Evolutionary conservation across 2,888 invertebrate genomes (phyloP), one percentile per base, ranked within the genome.

Genomic region (Laothoe populi): DNA sequence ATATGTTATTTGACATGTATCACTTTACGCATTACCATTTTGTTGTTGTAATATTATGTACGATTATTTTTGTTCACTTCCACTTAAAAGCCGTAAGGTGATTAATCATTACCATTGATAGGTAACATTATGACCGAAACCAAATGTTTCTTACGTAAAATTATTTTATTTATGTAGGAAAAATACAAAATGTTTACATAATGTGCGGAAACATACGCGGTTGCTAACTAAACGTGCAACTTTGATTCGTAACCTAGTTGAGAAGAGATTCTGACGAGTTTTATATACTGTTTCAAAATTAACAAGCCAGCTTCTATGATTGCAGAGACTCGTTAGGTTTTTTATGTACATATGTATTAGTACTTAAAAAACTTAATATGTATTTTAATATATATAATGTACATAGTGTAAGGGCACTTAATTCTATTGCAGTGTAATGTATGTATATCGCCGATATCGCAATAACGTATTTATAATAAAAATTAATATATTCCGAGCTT

Each of bases 1-100:
- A 61, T 57, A 62, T 69, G 70, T 73, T 70, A 73, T 67, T 70
- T 66, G 73, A 70, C 67, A 60, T n/a, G 68, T 63, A 63, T 70
- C 70, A 63, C 57, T 71, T 63, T 24, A 53, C 70, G 48, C 64
- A 44, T 63, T 42, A 53, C 38, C 49, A 57, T 62, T 65, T 46
- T 74, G 67, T 68, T 70, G 66, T 63, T 48, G 53, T 42, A 65
- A 64, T 72, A 65, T 62, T 67, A 64, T 70, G 61, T 69, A 67
- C 66, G 72, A 65, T 71, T 68, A 68, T 59, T 63, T 53, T 66
- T 64, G 63, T 67, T 67, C 61, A 65, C 58, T 45, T 60, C 59
- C 23, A 64, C 59, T 63, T 68, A 66, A 70, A 72, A 70, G 63
- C 59, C 59, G 49, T 53, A 62, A 31, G 62, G 60, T 66, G 71